Conservation (phyloP, 2,113 vertebrate species). For the Siniperca knerii region DNA sequence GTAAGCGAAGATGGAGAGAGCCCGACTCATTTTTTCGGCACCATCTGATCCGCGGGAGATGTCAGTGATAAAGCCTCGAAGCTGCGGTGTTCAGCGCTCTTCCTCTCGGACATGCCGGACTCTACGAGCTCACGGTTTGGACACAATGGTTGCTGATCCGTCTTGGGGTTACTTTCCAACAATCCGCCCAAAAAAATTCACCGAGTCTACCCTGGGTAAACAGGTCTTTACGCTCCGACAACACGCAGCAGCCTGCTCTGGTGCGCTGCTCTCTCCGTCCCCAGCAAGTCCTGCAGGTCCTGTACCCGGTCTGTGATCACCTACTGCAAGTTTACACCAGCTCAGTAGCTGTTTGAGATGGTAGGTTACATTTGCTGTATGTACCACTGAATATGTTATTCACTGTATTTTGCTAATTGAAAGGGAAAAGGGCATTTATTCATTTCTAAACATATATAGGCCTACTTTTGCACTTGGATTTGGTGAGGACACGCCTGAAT, state of each 20-base stretch:
- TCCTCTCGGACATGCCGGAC: constrained; percentile 55
- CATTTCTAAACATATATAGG: not conserved
- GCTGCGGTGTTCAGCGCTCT: constrained; percentile 41
- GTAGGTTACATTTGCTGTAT: not conserved
- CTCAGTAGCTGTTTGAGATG: constrained; percentile 9
- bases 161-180: not conserved
- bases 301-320: constrained; percentile 15
- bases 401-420: not conserved
- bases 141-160: constrained; percentile 5
- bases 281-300: constrained; percentile 23
- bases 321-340: constrained; percentile 23
- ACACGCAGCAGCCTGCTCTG: constrained; percentile 30
- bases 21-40: constrained; percentile 75
- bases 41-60: constrained; percentile 59
- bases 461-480: not conserved
- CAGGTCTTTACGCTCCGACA: constrained; percentile 15
- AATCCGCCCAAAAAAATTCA: not conserved
- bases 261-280: constrained; percentile 30
- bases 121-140: constrained; percentile 3
- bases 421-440: not conserved
- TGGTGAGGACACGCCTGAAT: not conserved
- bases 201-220: not conserved
- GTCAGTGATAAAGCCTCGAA: constrained; percentile 33
- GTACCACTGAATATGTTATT: not conserved
- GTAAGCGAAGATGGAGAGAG: constrained; percentile 71